Base-by-base conservation (phyloP, 2,797 vertebrate species). In the Nyctibius grandis region DNA sequence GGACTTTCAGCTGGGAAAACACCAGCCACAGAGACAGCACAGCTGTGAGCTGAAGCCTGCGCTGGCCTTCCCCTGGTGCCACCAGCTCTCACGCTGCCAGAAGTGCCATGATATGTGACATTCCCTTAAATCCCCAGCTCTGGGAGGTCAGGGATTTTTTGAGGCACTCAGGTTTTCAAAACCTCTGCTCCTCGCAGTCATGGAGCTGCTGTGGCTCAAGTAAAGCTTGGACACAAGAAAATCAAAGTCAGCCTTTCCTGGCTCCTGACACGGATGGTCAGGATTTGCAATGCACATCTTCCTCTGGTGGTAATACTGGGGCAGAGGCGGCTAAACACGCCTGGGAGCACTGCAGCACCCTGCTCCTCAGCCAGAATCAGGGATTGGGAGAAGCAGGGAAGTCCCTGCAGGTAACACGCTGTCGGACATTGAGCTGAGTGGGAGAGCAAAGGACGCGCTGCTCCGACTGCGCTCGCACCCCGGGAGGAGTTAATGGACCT, bases 1-100 rank as follows among this genome's bases (percentile, higher is more conserved):
- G 56, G 72, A 59, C 25, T 90, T 67, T 54, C 90, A 94, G 73
- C 88, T 81, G 78, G 85, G 91, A 60, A 88, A 85, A 60, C 18
- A n/a, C 48, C 29, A 8, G 56, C 64, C 85, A 36, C 15, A 29
- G 63, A 56, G 19, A 26, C 1, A 6, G 78, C 76, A 40, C 44
- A 56, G 86, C 59, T 76, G 44, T 7, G 63, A 69, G 60, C n/a
- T 68, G 69, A 13, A 69, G 28, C 38, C 80, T 20, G 69, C 5
- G 5, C 75, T 57, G 90, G 42, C 53, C 82, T 88, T 85, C 68
- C 64, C 78, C 91, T 16, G 4, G 10, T 56, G 85, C 87, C 75
- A 38, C 42, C 48, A 59, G 63, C 20, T 40, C 69, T 76, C 45
- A 8, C 0, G 0, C 42, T 65, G 47, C 91, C 70, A 82, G 23